Percentiles rank a stretch among this genome's conserved stretches.
These are phyloP conservation scores for Orestias chungarensis DNA, from an alignment of 2,797 vertebrate species.

Conservation along the genomic window DNA sequence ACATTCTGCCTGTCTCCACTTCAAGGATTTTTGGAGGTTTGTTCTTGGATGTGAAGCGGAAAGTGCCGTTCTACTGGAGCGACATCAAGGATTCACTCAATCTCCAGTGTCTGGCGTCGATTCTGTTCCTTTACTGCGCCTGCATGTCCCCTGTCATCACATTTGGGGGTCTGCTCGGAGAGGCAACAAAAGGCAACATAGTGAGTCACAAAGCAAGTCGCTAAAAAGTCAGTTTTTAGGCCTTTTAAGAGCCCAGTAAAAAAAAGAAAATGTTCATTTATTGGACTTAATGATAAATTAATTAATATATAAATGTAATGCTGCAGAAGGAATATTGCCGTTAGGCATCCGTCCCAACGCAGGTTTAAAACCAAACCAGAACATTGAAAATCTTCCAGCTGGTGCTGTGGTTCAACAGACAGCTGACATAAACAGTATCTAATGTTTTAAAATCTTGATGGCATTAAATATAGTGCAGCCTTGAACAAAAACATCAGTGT, in stretches of 20 bases:
- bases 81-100: constrained; percentile 94
- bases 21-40: constrained; percentile 94
- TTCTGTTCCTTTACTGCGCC: constrained; percentile 99
- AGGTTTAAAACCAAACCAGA: not conserved
- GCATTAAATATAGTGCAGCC: not conserved
- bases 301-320: no score
- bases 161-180: constrained; percentile 96
- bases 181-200: constrained; percentile 96
- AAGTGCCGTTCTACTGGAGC: constrained; percentile 95
- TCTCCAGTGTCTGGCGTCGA: constrained; percentile 96
- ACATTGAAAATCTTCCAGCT: not conserved
- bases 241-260: constrained; percentile 8
- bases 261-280: constrained; percentile 15
- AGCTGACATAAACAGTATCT: not conserved
- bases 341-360: not conserved
- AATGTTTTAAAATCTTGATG: not conserved
- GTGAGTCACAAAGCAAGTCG: constrained; percentile 82
- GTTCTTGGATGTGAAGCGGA: constrained; percentile 92
- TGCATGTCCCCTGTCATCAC: constrained; percentile 99
- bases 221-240: constrained; percentile 14
- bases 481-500: not conserved
- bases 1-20: not conserved
- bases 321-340: not conserved
- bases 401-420: not conserved
- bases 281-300: no score